Percentiles rank a stretch among this genome's conserved stretches.
These are phyloP conservation scores for Eurytoma adleriae DNA, from an alignment of 2,888 invertebrate genomes.

Conservation along the genomic window DNA sequence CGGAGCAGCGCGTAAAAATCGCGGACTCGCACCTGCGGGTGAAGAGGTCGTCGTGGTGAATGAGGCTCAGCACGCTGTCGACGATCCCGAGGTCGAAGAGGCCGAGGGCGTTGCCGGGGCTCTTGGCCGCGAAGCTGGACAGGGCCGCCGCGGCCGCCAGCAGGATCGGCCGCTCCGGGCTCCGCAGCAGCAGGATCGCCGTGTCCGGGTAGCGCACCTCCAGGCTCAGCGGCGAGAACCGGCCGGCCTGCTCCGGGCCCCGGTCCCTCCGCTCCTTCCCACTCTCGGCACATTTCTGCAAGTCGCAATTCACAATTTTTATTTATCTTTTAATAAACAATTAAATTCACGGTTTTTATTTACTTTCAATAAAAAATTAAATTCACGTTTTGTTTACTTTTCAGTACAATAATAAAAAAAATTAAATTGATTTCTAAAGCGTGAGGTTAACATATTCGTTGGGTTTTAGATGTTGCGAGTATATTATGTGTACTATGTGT, in stretches of 20 bases:
- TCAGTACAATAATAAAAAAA: too few relatives aligned
- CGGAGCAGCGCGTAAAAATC: not conserved
- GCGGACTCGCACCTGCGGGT: constrained; percentile 66
- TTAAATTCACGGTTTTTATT: too few relatives aligned
- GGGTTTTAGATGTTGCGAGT: too few relatives aligned
- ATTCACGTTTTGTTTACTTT: too few relatives aligned
- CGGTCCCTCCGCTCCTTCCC: constrained; percentile 28
- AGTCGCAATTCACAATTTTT: not conserved
- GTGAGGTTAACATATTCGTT: too few relatives aligned
- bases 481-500: too few relatives aligned
- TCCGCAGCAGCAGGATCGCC: constrained; percentile 67
- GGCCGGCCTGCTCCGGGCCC: not conserved
- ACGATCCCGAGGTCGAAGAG: constrained; percentile 67
- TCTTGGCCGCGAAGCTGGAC: constrained; percentile 77
- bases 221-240: constrained; percentile 64
- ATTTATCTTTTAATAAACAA: not conserved
- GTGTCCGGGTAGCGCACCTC: constrained; percentile 66
- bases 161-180: constrained; percentile 71
- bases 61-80: constrained; percentile 63
- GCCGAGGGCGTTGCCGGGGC: constrained; percentile 62
- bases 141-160: constrained; percentile 76
- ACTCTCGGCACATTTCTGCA: constrained; percentile 35
- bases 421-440: too few relatives aligned
- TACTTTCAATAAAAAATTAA: too few relatives aligned
- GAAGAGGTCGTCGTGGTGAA: constrained; percentile 67